phyloP scores from a whole-genome alignment of 2,888 invertebrate genomes.

The Drosophila rellima region DNA sequence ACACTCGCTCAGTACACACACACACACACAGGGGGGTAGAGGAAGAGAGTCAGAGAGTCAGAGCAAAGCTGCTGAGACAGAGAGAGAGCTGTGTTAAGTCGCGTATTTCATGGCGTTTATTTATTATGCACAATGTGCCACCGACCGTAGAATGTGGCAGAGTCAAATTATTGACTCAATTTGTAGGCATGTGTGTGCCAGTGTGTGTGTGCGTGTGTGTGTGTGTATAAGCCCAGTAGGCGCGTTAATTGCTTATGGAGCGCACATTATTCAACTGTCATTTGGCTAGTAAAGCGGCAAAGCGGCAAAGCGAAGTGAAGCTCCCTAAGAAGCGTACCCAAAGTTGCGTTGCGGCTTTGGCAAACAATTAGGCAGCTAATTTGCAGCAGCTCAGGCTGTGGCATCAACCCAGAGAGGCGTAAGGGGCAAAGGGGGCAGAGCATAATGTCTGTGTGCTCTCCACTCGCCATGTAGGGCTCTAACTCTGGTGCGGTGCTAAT shows the following conservation, averaged over 20 bases:
- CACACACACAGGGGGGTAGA: constrained; percentile 12
- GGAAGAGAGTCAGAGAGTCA: too few relatives aligned
- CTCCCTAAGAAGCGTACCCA: constrained; percentile 56
- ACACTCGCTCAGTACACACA: constrained; percentile 44
- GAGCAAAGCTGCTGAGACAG: constrained; percentile 46
- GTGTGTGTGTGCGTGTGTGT: constrained; percentile 31
- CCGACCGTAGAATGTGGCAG: constrained; percentile 45
- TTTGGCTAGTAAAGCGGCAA: constrained; percentile 48
- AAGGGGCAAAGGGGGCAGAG: constrained; percentile 2
- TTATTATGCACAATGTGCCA: constrained; percentile 82
- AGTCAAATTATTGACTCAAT: constrained; percentile 78
- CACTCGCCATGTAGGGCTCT: constrained; percentile 24
- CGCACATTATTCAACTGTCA: constrained; percentile 81
- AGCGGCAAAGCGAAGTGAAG: constrained; percentile 45
- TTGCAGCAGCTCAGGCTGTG: constrained; percentile 57
- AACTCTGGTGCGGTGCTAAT: constrained; percentile 58
- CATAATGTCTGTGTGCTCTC: constrained; percentile 41
- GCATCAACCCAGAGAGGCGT: not conserved
- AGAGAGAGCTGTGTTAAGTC: constrained; percentile 79
- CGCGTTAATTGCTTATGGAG: constrained; percentile 80
- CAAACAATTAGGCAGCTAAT: constrained; percentile 82
- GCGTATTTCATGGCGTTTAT: constrained; percentile 82
- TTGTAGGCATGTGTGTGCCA: constrained; percentile 55
- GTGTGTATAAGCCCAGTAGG: constrained; percentile 67
- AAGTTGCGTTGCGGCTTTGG: constrained; percentile 77